Conservation (phyloP, 2,888 invertebrate genomes). For the Agrochola litura region DNA sequence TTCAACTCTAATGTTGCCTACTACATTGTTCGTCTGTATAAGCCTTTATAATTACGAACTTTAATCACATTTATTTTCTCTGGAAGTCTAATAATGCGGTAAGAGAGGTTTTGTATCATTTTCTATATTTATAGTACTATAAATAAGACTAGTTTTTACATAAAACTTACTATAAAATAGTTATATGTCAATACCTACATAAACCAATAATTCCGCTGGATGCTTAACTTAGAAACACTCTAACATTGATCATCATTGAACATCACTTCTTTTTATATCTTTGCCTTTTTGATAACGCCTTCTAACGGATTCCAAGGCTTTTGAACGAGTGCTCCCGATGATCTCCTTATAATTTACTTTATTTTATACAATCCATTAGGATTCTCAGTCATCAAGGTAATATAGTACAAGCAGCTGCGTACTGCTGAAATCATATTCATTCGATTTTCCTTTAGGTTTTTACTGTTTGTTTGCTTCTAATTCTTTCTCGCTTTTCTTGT, state of each 20-base stretch:
- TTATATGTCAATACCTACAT: background rate
- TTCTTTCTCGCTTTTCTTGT: constrained; percentile 63
- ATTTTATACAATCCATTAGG: background rate
- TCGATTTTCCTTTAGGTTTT: background rate
- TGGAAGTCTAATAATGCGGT: background rate
- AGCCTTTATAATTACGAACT: background rate
- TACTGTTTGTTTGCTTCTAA: constrained; percentile 50
- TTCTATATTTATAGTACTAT: background rate
- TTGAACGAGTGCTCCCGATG: background rate
- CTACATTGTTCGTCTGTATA: background rate
- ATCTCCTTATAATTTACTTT: background rate
- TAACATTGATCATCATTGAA: background rate
- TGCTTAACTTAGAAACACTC: background rate
- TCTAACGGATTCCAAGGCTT: background rate
- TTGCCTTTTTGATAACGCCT: background rate
- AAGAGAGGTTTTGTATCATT: background rate
- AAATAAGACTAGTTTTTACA: constrained; percentile 1
- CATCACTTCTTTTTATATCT: background rate
- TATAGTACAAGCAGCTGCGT: background rate
- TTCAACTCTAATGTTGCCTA: too few relatives aligned
- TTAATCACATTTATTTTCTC: background rate
- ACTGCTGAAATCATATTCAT: constrained; percentile 1
- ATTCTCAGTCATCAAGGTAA: background rate
- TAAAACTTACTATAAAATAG: background rate
- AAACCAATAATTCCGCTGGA: background rate